Conservation (phyloP, 2,797 vertebrate genomes). For the Naso thynnoides region DNA sequence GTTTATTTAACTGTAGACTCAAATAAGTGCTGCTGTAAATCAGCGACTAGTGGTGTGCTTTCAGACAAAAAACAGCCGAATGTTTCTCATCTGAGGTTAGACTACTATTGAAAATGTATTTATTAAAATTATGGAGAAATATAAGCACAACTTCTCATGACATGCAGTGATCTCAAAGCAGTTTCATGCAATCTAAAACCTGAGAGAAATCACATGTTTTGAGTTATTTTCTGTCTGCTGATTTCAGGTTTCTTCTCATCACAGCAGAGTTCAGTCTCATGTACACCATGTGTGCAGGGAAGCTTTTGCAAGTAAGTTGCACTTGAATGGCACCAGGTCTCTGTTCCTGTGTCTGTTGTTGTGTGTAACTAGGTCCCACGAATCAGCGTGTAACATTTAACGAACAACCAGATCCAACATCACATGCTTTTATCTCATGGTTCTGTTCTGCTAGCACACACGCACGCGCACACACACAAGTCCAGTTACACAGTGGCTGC, state of each 20-base stretch:
- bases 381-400: slow-evolving; percentile 26
- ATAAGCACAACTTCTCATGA: no score
- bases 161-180: background rate
- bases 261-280: slow-evolving; percentile 81
- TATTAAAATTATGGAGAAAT: no score
- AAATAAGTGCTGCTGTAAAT: slow-evolving; percentile 8
- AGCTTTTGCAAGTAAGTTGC: slow-evolving; percentile 90
- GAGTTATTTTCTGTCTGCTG: slow-evolving; percentile 23
- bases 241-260: slow-evolving; percentile 87
- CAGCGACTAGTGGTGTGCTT: background rate
- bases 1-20: slow-evolving; percentile 18
- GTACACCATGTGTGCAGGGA: slow-evolving; percentile 84
- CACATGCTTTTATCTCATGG: slow-evolving; percentile 74
- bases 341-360: slow-evolving; percentile 23
- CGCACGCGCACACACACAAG: slow-evolving; percentile 1
- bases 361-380: slow-evolving; percentile 13
- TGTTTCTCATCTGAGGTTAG: background rate
- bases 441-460: slow-evolving; percentile 37
- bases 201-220: slow-evolving; percentile 2
- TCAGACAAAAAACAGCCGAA: slow-evolving; percentile 1
- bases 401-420: slow-evolving; percentile 58
- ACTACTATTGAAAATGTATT: slow-evolving; percentile 1
- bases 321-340: background rate
- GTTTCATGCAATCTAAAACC: background rate
- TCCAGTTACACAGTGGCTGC: slow-evolving; percentile 14